Conservation (phyloP, 2,797 vertebrate species). For the Semaprochilodus insignis region DNA sequence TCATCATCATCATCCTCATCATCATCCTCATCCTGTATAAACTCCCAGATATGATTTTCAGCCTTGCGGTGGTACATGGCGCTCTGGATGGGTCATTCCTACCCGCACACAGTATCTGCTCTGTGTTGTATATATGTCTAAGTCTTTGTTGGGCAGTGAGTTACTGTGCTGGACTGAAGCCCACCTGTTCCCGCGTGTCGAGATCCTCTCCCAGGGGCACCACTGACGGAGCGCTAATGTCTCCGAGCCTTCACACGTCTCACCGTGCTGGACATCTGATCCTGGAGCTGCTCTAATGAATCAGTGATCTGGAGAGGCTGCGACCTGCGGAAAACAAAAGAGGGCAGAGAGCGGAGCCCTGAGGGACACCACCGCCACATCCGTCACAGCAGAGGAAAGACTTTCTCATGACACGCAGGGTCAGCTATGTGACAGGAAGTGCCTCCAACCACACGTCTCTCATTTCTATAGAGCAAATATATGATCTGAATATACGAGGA, state of each 20-base stretch:
- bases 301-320: conserved; percentile 38
- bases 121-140: background rate
- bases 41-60: too few species aligned
- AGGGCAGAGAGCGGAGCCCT: conserved; percentile 5
- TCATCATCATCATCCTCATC: too few species aligned
- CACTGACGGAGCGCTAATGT: background rate
- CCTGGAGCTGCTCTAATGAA: conserved; percentile 46
- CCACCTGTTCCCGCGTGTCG: background rate
- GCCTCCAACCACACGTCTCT: background rate
- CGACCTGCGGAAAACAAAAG: conserved; percentile 60
- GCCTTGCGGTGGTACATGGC: too few species aligned
- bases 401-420: conserved; percentile 42
- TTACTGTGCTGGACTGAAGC: background rate
- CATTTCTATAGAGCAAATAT: too few species aligned
- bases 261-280: conserved; percentile 40
- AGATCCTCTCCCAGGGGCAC: background rate
- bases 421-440: conserved; percentile 13
- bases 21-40: too few species aligned
- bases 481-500: too few species aligned
- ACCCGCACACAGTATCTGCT: too few species aligned
- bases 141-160: background rate
- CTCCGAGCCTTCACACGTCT: background rate
- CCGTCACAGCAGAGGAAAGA: conserved; percentile 27
- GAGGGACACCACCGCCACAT: conserved; percentile 16
- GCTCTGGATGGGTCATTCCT: too few species aligned